These are phyloP conservation scores for Cosmopolites sordidus DNA, from an alignment of 2,888 invertebrate genomes.

Conservation along the genomic window DNA sequence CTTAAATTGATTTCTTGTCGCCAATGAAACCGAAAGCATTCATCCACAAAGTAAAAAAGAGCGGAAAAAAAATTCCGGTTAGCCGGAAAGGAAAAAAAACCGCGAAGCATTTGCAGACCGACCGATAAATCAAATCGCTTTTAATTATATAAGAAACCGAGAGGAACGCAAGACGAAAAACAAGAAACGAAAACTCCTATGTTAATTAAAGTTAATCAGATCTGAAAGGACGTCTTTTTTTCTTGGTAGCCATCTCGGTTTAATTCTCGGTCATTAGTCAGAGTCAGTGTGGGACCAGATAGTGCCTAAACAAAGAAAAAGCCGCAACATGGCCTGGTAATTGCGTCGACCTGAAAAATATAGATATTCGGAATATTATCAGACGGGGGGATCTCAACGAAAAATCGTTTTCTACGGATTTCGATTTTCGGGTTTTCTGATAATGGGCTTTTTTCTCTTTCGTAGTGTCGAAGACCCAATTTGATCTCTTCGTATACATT, in stretches of 20 bases:
- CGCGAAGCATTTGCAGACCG: no score
- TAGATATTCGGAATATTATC: conserved; percentile 25
- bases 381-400: conserved; percentile 7
- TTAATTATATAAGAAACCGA: conserved; percentile 19
- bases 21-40: no score
- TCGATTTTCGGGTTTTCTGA: no score
- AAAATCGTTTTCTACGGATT: conserved; percentile 20
- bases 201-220: conserved; percentile 40
- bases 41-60: no score
- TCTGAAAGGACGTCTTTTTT: conserved; percentile 36
- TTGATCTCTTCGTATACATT: no score
- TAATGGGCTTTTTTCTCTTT: no score
- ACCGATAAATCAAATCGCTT: conserved; percentile 21
- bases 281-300: conserved; percentile 30
- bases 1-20: no score
- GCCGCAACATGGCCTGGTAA: conserved; percentile 24
- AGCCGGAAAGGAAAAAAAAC: no score
- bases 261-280: conserved; percentile 37
- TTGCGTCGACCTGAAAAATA: conserved; percentile 25
- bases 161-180: conserved; percentile 16
- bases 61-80: no score
- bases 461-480: no score
- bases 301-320: conserved; percentile 26
- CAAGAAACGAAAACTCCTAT: conserved; percentile 29
- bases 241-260: conserved; percentile 34